A percentile compares a stretch with the other conserved stretches of the same genome.
Conservation (phyloP, 2,888 invertebrate genomes). For the Agonopterix alstromeriana region DNA sequence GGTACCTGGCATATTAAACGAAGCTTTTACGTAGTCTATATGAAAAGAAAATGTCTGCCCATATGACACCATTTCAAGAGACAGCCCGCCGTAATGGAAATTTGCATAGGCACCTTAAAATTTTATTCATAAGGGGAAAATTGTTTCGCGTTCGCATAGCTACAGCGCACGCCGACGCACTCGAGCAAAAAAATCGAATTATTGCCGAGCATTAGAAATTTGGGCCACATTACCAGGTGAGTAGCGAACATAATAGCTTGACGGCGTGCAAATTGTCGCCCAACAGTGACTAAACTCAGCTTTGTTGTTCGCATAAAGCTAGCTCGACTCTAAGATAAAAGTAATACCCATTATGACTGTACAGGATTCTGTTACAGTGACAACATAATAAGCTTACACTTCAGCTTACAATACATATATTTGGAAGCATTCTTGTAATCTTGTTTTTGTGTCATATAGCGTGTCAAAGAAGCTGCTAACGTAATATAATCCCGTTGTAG, state of each 20-base stretch:
- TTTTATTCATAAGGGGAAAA: conserved; percentile 74
- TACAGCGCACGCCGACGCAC: conserved; percentile 29
- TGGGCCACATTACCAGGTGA: conserved; percentile 36
- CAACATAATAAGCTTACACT: too few species aligned
- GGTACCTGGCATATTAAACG: conserved; percentile 23
- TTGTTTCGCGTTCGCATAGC: conserved; percentile 57
- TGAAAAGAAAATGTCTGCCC: conserved; percentile 58
- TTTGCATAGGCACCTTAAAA: conserved; percentile 73
- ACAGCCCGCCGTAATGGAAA: conserved; percentile 63
- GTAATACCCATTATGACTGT: too few species aligned
- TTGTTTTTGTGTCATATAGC: too few species aligned
- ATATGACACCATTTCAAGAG: conserved; percentile 61
- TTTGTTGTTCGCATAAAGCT: conserved; percentile 2
- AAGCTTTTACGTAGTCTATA: conserved; percentile 48
- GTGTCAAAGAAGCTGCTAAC: too few species aligned
- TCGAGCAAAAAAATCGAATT: conserved; percentile 64
- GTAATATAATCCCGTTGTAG: too few species aligned
- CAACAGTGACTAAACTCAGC: conserved; percentile 1
- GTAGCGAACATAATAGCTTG: conserved; percentile 26
- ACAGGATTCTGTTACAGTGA: too few species aligned
- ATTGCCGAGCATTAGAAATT: conserved; percentile 50
- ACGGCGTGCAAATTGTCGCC: conserved; percentile 8
- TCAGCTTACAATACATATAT: too few species aligned
- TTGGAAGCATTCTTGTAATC: too few species aligned
- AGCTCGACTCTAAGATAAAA: too few species aligned